Evolutionary conservation across 2,113 vertebrate species (phyloP), one percentile per base, ranked within the genome.

Genomic region (Seriola rivoliana): DNA sequence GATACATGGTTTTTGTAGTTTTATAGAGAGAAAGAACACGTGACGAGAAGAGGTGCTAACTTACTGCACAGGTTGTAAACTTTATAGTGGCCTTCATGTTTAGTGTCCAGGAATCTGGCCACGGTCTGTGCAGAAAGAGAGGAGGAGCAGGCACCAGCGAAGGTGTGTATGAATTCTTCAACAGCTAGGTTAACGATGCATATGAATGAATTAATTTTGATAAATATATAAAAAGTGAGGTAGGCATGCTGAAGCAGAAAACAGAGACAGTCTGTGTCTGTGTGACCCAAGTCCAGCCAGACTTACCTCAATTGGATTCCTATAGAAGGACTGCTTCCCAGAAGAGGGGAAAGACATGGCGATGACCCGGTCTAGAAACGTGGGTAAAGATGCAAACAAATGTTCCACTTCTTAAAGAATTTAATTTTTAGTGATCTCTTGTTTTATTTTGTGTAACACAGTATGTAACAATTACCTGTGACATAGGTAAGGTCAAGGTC

Each of bases 341-440:
- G 97, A 97, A 59, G 98, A 99, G 11, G 98, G 98, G 82, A 99
- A 99, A 2, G 98, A 99, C 98, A 99, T 99, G 40, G 98, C 98
- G 85, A 99, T 99, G 84, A 99, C 95, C 17, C 95, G 96, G 36
- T 97, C 98, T 99, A 84, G 42, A 75, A 78, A 60, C 4, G 0
- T 2, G 3, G 8, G 13, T 5, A 75, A 72, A 82, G 14, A 73
- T 46, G 8, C 16, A 81, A 59, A 70, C 16, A 57, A 14, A 36
- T 50, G 10, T 14, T 66, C 10, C 0, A 60, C 8, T 48, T 38
- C 13, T 66, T 58, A 66, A 74, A 38, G 0, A 3, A 0, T 46
- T 38, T n/a, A 0, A 7, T 13, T 25, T 42, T n/a, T 32, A 48
- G 42, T 64, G 5, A 42, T 46, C n/a, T 34, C 14, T 14, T 58